Evolutionary conservation across 92 coral and sea anemone species (phyloP), one percentile per base, ranked within the genome.

Genomic region (Actinostola sp.): DNA sequence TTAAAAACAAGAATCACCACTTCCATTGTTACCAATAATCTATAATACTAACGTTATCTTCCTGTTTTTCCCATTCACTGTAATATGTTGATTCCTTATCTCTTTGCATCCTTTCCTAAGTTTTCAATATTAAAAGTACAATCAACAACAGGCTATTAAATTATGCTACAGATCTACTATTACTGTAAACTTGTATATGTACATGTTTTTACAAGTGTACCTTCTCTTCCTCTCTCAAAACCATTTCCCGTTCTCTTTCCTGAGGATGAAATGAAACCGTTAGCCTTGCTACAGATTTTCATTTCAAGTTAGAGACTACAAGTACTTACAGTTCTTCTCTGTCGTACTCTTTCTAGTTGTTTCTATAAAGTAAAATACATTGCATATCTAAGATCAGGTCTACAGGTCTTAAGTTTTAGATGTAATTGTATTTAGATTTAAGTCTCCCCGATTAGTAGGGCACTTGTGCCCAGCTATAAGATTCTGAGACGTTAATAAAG

Each of bases 11-110:
- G 9, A 41, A 41, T n/a, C n/a, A n/a, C n/a, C n/a, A n/a, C n/a
- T n/a, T n/a, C n/a, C n/a, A n/a, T n/a, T n/a, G n/a, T n/a, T n/a
- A n/a, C n/a, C n/a, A n/a, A n/a, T n/a, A n/a, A n/a, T n/a, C n/a
- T n/a, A n/a, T 14, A 11, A 44, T n/a, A 36, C 69, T 7, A 41
- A 93, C 97, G 66, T 77, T 85, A 67, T 95, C 99, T 45, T 95
- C 99, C 19, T 95, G 99, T 64, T 95, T 89, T 68, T 92, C 99
- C 99, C 99, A 94, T 64, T 88, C 98, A 75, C 93, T 84, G 69
- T 86, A 94, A 67, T 89, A 91, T 8, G 69, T 72, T 15, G 94
- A 78, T 66, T 94, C 98, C 62, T 94, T 94, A 19, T 94, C 98
- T 65, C 98, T 79, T 78, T 94, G 98, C 75, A 94, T 87, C 54